phyloP scores from a whole-genome alignment of 2,888 invertebrate genomes.

The Idaea straminata region DNA sequence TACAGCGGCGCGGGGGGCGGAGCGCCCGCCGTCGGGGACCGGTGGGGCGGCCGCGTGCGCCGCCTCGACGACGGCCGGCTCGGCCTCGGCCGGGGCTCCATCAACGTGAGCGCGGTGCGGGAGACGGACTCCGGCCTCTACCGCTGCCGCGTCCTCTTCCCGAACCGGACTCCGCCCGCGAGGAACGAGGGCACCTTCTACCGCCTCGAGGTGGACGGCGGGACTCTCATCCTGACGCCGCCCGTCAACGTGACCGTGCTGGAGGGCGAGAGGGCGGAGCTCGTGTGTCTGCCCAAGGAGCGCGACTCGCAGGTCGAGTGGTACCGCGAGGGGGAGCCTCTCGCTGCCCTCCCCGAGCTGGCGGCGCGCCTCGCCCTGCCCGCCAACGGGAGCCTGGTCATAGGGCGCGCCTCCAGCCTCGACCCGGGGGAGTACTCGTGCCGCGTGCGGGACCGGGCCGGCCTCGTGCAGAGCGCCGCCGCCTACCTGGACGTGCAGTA shows the following conservation, averaged over 20 bases:
- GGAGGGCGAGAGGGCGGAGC: slow-evolving; percentile 90
- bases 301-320: slow-evolving; percentile 76
- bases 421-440: slow-evolving; percentile 95
- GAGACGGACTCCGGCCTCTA: slow-evolving; percentile 96
- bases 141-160: slow-evolving; percentile 93
- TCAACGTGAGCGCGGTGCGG: slow-evolving; percentile 92
- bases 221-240: slow-evolving; percentile 91
- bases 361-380: slow-evolving; percentile 81
- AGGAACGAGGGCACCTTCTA: slow-evolving; percentile 95
- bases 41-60: slow-evolving; percentile 88
- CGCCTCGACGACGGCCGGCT: slow-evolving; percentile 73
- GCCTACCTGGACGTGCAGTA: slow-evolving; percentile 96
- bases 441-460: slow-evolving; percentile 87
- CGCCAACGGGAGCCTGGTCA: slow-evolving; percentile 89
- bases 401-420: slow-evolving; percentile 87
- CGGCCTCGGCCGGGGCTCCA: slow-evolving; percentile 82
- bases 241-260: slow-evolving; percentile 93
- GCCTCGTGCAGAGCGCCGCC: slow-evolving; percentile 87
- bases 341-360: slow-evolving; percentile 82
- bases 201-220: slow-evolving; percentile 93
- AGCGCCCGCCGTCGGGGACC: slow-evolving; percentile 79
- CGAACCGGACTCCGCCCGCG: slow-evolving; percentile 91
- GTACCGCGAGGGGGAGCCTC: slow-evolving; percentile 84
- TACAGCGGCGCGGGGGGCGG: slow-evolving; percentile 83
- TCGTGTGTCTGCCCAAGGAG: slow-evolving; percentile 90